Percentiles rank a stretch among this genome's conserved stretches.
Conservation (phyloP, 2,888 invertebrate species). For the Drosophila putrida region DNA sequence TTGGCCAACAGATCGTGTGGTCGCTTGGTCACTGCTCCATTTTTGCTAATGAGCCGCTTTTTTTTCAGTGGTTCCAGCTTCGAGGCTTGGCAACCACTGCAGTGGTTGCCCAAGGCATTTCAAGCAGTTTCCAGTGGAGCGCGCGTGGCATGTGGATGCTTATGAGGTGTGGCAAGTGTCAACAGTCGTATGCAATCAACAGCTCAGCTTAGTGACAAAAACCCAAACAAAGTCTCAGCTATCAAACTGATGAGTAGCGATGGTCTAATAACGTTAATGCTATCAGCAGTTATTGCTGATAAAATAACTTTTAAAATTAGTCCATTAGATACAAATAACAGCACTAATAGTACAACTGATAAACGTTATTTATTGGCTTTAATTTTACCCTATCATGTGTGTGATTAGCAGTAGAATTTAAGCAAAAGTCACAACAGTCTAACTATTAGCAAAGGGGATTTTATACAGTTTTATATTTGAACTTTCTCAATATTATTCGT, state of each 20-base stretch:
- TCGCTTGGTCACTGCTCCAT: conserved; percentile 53
- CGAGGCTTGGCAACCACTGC: conserved; percentile 54
- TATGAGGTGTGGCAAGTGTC: conserved; percentile 49
- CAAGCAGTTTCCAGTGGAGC: conserved; percentile 17
- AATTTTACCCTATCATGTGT: no score
- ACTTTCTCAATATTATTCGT: no score
- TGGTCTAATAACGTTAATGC: not conserved
- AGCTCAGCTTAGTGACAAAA: not conserved
- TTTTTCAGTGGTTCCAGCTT: not conserved
- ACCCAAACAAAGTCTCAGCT: not conserved
- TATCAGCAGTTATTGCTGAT: not conserved
- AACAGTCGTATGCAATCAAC: conserved; percentile 3
- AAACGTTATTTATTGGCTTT: no score
- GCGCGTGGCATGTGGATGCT: conserved; percentile 35
- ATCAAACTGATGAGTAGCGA: not conserved
- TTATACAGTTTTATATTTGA: no score
- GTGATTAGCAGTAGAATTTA: no score
- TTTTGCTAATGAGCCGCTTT: conserved; percentile 67
- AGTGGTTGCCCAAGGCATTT: conserved; percentile 24
- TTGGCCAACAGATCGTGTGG: conserved; percentile 72
- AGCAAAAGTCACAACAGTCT: no score
- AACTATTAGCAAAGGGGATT: no score
- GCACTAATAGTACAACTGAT: no score
- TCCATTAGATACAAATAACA: not conserved
- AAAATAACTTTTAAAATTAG: not conserved